Evolutionary conservation across 2,797 vertebrate species (phyloP).

Genomic region (Falco berigora): DNA sequence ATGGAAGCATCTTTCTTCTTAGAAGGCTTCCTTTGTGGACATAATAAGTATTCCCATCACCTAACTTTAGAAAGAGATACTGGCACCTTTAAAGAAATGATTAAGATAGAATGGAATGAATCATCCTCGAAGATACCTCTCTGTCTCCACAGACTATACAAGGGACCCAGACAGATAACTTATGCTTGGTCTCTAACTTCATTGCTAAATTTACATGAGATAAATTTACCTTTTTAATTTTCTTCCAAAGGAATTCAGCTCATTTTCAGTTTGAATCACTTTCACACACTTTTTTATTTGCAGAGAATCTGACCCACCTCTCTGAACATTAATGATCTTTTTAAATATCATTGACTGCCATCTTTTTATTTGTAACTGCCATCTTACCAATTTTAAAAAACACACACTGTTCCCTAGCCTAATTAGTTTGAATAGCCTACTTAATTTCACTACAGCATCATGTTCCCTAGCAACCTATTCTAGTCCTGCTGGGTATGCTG

Average conservation of each 20-base stretch:
- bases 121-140: background rate
- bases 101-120: background rate
- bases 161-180: background rate
- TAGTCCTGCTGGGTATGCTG: background rate
- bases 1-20: background rate
- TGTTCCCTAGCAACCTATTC: slow-evolving; percentile 32
- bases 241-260: background rate
- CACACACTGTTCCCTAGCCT: background rate
- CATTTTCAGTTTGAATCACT: background rate
- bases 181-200: background rate
- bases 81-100: background rate
- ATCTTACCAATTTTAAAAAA: background rate
- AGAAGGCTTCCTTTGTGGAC: background rate
- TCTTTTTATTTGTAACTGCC: background rate
- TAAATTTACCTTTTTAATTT: background rate
- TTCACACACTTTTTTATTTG: background rate
- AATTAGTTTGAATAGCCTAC: slow-evolving; percentile 5
- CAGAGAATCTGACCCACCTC: background rate
- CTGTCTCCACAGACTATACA: background rate
- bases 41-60: background rate
- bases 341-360: background rate
- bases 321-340: background rate
- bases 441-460: slow-evolving; percentile 1
- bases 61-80: background rate
- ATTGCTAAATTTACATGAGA: background rate